Evolutionary conservation across 2,797 vertebrate genomes (phyloP).

Genomic region (Gymnoscopelus microlampas): DNA sequence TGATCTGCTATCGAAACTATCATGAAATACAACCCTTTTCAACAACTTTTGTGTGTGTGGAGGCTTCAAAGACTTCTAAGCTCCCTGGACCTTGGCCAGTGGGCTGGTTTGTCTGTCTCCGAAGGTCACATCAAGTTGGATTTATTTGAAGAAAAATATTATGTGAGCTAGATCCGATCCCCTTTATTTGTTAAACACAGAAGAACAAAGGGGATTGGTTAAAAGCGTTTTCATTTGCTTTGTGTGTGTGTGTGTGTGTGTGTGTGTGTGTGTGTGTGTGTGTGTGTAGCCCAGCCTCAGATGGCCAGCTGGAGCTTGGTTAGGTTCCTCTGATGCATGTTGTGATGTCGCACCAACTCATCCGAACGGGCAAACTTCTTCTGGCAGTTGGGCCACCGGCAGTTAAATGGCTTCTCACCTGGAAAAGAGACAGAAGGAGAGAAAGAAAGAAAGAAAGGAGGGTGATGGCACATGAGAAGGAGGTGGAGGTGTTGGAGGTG

Average conservation of each 20-base stretch:
- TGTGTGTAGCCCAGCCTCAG: conserved; percentile 67
- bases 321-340: conserved; percentile 99
- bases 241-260: too few relatives aligned
- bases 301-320: conserved; percentile 95
- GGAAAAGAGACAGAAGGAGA: conserved; percentile 29
- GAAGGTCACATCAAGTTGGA: too few relatives aligned
- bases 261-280: too few relatives aligned
- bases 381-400: conserved; percentile 99
- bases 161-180: conserved; percentile 25
- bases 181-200: conserved; percentile 21
- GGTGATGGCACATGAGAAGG: neutral
- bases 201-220: too few relatives aligned
- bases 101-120: too few relatives aligned
- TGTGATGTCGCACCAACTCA: conserved; percentile 97
- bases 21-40: too few relatives aligned
- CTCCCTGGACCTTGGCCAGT: conserved; percentile 16
- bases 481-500: neutral
- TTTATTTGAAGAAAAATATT: conserved; percentile 3
- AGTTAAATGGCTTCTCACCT: conserved; percentile 99
- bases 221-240: too few relatives aligned
- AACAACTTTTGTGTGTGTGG: too few relatives aligned
- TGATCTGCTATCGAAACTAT: too few relatives aligned
- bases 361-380: conserved; percentile 99
- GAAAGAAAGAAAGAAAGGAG: conserved; percentile 20
- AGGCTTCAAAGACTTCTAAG: too few relatives aligned